Conservation (phyloP, 2,888 invertebrate genomes). For the Gordius sp. region DNA sequence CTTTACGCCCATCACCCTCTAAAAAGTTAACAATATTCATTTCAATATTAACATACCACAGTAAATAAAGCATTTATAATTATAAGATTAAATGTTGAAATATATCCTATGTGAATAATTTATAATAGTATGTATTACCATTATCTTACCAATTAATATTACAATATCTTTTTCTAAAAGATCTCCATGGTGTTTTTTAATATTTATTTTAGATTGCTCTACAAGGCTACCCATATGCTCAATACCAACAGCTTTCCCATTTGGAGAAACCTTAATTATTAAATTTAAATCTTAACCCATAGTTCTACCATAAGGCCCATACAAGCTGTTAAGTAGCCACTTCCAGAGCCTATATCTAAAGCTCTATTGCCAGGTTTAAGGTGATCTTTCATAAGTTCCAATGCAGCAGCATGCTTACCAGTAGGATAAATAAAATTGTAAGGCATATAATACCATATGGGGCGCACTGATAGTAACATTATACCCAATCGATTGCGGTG, state of each 20-base stretch:
- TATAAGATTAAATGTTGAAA: not conserved
- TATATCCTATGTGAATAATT: slow-evolving; percentile 21
- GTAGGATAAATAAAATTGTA: not conserved
- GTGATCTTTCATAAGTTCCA: slow-evolving; percentile 54
- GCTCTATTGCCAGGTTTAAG: slow-evolving; percentile 42
- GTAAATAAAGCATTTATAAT: slow-evolving; percentile 16
- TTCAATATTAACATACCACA: no score
- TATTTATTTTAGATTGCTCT: slow-evolving; percentile 45
- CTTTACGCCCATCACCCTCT: slow-evolving; percentile 68
- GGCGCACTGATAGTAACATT: slow-evolving; percentile 84
- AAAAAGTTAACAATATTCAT: slow-evolving; percentile 18
- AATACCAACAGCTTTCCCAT: slow-evolving; percentile 48
- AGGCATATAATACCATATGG: slow-evolving; percentile 46
- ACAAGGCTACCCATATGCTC: slow-evolving; percentile 66
- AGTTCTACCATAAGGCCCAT: slow-evolving; percentile 50
- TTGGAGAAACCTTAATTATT: slow-evolving; percentile 36
- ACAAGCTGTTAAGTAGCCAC: slow-evolving; percentile 68
- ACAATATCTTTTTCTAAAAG: slow-evolving; percentile 43
- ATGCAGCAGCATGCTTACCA: slow-evolving; percentile 56
- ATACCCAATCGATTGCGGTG: slow-evolving; percentile 65
- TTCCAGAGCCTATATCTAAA: slow-evolving; percentile 71
- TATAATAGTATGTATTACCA: no score
- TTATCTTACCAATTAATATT: slow-evolving; percentile 39
- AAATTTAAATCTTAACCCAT: slow-evolving; percentile 18
- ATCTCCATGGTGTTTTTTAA: slow-evolving; percentile 43